Evolutionary conservation across 2,888 invertebrate species (phyloP), one percentile per base, ranked within the genome.

Genomic region (Leucania comma): DNA sequence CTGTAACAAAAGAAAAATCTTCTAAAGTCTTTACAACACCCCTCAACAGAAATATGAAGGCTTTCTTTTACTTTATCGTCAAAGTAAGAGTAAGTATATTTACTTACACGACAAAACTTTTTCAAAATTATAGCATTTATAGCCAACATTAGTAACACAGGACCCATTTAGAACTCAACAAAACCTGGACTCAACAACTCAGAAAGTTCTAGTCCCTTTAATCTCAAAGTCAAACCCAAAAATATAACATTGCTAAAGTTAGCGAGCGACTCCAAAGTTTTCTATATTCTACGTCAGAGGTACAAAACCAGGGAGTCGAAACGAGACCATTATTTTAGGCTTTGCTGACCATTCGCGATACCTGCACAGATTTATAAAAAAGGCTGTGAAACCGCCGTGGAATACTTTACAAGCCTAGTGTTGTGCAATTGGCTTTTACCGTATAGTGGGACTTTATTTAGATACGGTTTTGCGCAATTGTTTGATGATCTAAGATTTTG

Each of bases 311-410:
- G 69, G 62, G 35, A 72, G n/a, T 69, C 72, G 75, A 80, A 84
- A 86, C 83, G 82, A 81, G 83, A 82, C 89, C 87, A 92, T 93
- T 93, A 92, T 91, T 93, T 91, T 90, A 89, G 91, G 90, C 90
- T 91, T 90, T 91, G 93, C 93, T 93, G 92, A 91, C 91, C 90
- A 87, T 89, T 87, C 87, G 82, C 81, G 88, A 85, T 91, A 87
- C 80, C 84, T 82, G 76, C 59, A 35, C 72, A 75, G 79, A 76
- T 85, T 85, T 70, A 85, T 70, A 84, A 81, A 83, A 80, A 83
- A 71, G 67, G 61, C 60, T 59, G 62, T 68, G 68, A 69, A 80
- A 68, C 74, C 74, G 53, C 64, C 29, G 61, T 29, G 24, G 50
- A 58, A 71, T 74, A 75, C 51, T 82, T 83, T 74, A 72, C 64